Percentiles rank a stretch among this genome's conserved stretches.
Conservation (phyloP, 2,797 vertebrate genomes). For the Dicrostonyx torquatus region DNA sequence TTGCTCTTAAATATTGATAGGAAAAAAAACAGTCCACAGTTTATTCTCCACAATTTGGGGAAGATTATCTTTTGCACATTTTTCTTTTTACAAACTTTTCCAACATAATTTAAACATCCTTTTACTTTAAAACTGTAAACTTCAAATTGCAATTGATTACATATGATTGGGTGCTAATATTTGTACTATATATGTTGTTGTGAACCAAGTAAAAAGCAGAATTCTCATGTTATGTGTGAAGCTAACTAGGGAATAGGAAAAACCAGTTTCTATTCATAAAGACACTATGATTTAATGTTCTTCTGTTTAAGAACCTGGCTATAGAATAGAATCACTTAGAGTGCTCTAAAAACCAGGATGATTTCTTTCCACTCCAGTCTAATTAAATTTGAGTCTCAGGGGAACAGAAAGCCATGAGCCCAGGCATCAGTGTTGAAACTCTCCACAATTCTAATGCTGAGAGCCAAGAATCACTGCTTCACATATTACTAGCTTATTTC, state of each 20-base stretch:
- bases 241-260: not conserved
- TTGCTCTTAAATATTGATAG: constrained; percentile 2
- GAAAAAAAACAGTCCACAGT: not conserved
- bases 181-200: constrained; percentile 1
- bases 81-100: constrained; percentile 25
- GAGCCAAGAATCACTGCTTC: constrained; percentile 4
- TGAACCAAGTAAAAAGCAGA: constrained; percentile 8
- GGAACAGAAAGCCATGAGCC: not conserved
- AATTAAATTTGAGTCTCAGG: constrained; percentile 45
- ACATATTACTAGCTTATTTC: constrained; percentile 38
- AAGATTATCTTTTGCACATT: not conserved
- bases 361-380: not conserved
- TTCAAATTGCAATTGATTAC: constrained; percentile 15
- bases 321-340: not conserved
- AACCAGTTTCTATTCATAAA: constrained; percentile 4
- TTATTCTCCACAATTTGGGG: not conserved
- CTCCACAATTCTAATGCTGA: not conserved
- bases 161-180: not conserved
- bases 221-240: not conserved
- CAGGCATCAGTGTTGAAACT: not conserved
- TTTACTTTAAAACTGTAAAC: constrained; percentile 18
- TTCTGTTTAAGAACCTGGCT: not conserved
- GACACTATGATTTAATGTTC: not conserved
- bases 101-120: not conserved
- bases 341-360: constrained; percentile 10